Evolutionary conservation across 1,140 invertebrate genomes (phyloP), one percentile per base, ranked within the genome.

Genomic region (Temnothorax longispinosus): DNA sequence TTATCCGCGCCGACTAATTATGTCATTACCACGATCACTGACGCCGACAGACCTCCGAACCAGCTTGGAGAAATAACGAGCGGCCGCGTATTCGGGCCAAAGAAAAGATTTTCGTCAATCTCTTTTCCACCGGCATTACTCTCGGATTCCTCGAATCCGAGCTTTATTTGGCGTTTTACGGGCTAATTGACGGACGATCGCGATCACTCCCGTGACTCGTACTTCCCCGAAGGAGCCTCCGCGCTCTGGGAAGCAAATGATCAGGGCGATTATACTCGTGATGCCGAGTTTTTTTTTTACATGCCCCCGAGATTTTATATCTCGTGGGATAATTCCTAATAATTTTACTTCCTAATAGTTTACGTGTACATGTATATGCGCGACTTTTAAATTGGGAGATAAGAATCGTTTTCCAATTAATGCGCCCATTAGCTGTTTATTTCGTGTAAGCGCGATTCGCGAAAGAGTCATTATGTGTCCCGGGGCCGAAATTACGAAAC

Each of bases 1-100:
- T 91, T 88, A 85, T 80, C 87, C 80, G 75, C 87, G 60, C 52
- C 77, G 81, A 67, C 87, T 93, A 93, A 93, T 93, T 93, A 93
- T 88, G 85, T 92, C 92, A 93, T 93, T 93, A 93, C 92, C 89
- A 90, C 92, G 89, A 93, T 93, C 92, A 92, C 92, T 77, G 75
- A 91, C 72, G 78, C 52, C 64, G 60, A 38, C 82, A 50, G 21
- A 47, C 65, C 32, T 56, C 15, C 69, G 35, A 56, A 47, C 77
- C 52, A 44, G 41, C 80, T 41, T 47, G 38, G 38, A 69, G 64
- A 86, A 86, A 86, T 88, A 88, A 88, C 35, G 87, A 13, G 7
- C 62, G 77, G 21, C 64, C 54, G 38, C 18, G 27, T 44, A 27
- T 78, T 67, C 47, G 21, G 41, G 21, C 60, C 50, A 75, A 75